Evolutionary conservation across 2,113 vertebrate genomes (phyloP).

Genomic region (Dermatemys mawii): DNA sequence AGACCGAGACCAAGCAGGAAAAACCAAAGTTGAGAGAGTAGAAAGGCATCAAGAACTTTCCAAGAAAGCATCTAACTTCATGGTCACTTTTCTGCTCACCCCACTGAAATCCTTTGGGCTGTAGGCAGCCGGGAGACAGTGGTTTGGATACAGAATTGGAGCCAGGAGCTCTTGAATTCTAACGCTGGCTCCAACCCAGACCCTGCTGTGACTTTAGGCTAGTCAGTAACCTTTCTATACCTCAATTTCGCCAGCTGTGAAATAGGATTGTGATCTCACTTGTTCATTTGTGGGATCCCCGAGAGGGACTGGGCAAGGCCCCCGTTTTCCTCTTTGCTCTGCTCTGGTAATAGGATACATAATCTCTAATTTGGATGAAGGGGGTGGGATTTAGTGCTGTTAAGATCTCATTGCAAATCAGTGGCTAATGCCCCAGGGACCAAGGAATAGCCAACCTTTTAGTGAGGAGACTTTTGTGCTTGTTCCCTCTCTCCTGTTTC

Average conservation of each 20-base stretch:
- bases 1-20: not conserved
- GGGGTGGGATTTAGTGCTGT: no score
- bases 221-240: not conserved
- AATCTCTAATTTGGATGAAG: not conserved
- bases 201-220: not conserved
- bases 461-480: no score
- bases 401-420: not conserved
- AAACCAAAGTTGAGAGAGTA: not conserved
- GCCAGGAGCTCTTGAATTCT: not conserved
- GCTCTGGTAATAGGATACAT: not conserved
- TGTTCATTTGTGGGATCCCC: not conserved
- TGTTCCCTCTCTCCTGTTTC: not conserved
- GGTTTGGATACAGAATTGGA: not conserved
- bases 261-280: not conserved
- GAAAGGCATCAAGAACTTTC: not conserved
- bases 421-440: not conserved
- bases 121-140: no score
- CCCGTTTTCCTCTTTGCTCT: not conserved
- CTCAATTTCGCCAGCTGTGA: not conserved
- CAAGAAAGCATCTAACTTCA: not conserved
- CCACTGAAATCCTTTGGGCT: not conserved
- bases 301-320: accelerated
- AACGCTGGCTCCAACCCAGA: not conserved
- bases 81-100: not conserved
- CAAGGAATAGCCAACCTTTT: no score